Base-by-base conservation (phyloP, 1,140 invertebrate genomes). In the Procambarus clarkii region DNA sequence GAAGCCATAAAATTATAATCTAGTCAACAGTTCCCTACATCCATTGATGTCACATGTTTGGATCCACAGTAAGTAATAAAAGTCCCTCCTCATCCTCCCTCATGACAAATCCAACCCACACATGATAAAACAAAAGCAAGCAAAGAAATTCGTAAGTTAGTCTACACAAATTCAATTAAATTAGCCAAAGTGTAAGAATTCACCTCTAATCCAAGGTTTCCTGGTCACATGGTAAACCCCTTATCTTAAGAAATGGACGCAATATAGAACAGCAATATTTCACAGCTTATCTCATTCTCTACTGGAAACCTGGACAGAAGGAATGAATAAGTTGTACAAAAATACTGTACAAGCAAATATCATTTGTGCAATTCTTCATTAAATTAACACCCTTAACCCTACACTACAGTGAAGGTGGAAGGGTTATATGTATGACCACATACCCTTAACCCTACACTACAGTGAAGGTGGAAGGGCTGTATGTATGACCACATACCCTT, bases 331-430 rank as follows among this genome's bases (percentile, higher is more conserved):
- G 84, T 86, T 86, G 45, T 86, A 86, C 45, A 86, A 76, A 86
- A 86, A 76, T 77, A 86, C 74, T 86, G 69, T 86, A 86, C 84
- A 86, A 24, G 74, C 64, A 86, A 86, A 86, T 86, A 77, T 86
- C 45, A 77, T 86, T 15, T n/a, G 8, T 34, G 34, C 34, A 34
- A 34, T 34, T 34, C 34, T 34, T 34, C 1, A 34, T 34, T 34
- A 34, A 34, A 34, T 34, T 34, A 34, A 34, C 1, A 34, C 34
- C 34, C 34, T 34, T 34, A 34, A 34, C 34, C 34, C 34, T 34
- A 34, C 34, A 34, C 34, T 34, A 34, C 34, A 34, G 34, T 34
- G 34, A 34, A 34, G 34, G 34, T 34, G 34, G 34, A 34, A 34
- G 34, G 34, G 0, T 34, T 0, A 1, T 60, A 60, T 44, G 2